Evolutionary conservation across 2,797 vertebrate genomes (phyloP), one percentile per base, ranked within the genome.

Genomic region (Centropyge bicolor): DNA sequence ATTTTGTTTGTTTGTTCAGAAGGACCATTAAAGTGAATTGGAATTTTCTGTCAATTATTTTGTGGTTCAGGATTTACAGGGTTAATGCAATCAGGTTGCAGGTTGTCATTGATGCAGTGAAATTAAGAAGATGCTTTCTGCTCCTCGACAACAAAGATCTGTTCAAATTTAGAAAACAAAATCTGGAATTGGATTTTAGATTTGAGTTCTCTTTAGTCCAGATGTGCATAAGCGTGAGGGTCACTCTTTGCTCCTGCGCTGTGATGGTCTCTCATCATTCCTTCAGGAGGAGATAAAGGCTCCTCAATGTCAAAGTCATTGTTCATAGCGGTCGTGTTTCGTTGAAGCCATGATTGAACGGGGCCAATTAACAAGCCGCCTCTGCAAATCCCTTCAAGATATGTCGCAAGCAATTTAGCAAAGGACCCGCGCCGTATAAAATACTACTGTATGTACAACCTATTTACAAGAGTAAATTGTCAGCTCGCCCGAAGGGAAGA

Each of bases 381-480:
- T 86, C 27, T 0, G 78, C 66, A 84, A 86, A 84, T 81, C 56
- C 64, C 78, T 86, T 52, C 61, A 64, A 86, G 79, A 86, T 69
- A 67, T 70, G 77, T 82, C 70, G 5, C 68, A 48, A 68, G 56
- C 75, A 66, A 82, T 86, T 82, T 76, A 83, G 80, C 51, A 27
- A 75, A 71, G 69, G 49, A 72, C 82, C 56, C 4, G 1, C 35
- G 38, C 62, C 52, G 73, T 86, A 78, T 83, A 35, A 82, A 86
- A 73, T 51, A 24, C 62, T 72, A 66, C 54, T 64, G 40, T n/a
- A 59, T 35, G 64, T 70, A 73, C 82, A 85, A 59, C 70, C 31
- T 86, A 61, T 85, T 89, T 91, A 89, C 81, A 81, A 40, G 48
- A 79, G 56, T 41, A 36, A 80, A 76, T 84, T 86, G 81, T 84